phyloP scores from a whole-genome alignment of 2,797 vertebrate species.

The Gallinago nigripennis region DNA sequence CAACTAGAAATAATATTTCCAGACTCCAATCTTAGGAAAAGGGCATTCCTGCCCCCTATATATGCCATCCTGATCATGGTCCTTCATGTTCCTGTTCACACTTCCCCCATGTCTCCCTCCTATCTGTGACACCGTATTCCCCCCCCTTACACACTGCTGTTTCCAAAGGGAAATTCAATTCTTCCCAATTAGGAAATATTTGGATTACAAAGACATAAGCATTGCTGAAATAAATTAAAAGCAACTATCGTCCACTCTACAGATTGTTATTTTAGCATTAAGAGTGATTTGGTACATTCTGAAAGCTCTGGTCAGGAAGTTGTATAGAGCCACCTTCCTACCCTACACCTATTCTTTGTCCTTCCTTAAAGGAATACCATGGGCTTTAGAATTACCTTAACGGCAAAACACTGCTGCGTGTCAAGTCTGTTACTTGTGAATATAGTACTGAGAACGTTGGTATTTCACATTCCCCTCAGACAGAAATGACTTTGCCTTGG shows the following conservation, averaged over 20 bases:
- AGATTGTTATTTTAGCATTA: background rate
- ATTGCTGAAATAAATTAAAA: background rate
- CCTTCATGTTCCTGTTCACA: rapidly evolving
- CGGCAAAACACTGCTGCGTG: background rate
- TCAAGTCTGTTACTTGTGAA: background rate
- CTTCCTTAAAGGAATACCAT: background rate
- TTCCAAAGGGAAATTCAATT: background rate
- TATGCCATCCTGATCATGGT: background rate
- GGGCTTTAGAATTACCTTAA: background rate
- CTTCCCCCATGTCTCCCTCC: background rate
- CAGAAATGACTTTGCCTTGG: background rate
- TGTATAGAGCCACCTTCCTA: background rate
- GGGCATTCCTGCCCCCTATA: background rate
- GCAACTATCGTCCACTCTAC: background rate
- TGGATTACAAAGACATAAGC: background rate
- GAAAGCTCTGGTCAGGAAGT: background rate
- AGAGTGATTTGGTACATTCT: background rate
- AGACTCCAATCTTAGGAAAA: background rate
- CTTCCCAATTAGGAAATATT: background rate
- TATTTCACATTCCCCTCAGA: background rate
- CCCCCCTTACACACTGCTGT: background rate
- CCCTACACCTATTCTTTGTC: background rate
- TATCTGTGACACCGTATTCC: background rate
- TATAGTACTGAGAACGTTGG: background rate
- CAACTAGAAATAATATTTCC: background rate